phyloP scores from a whole-genome alignment of 2,888 invertebrate species.

The Campaea margaritaria region DNA sequence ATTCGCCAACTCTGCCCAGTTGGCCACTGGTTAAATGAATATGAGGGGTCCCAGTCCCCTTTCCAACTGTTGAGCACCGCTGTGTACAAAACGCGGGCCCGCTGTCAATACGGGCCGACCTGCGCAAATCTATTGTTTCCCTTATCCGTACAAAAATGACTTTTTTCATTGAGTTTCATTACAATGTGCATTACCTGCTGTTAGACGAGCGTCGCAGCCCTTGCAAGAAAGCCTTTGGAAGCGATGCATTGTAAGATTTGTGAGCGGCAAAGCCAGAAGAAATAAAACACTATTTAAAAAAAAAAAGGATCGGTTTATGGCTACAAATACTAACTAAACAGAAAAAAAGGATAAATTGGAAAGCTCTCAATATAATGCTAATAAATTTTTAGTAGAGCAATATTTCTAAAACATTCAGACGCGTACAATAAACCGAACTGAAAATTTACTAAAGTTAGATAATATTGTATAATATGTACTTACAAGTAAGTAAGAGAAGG shows the following conservation, averaged over 20 bases:
- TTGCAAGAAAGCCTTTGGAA: constrained; percentile 21
- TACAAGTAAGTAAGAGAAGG: no score
- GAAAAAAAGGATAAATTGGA: no score
- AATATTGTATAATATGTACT: no score
- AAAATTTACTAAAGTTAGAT: no score
- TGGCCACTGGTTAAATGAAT: not conserved
- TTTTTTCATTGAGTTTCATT: constrained; percentile 46
- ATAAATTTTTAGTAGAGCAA: no score
- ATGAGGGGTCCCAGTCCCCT: not conserved
- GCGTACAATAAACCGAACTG: no score
- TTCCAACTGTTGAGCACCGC: constrained; percentile 43
- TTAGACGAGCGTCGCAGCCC: constrained; percentile 22
- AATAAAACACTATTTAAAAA: no score
- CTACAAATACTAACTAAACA: no score
- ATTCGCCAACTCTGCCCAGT: constrained; percentile 5
- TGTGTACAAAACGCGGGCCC: constrained; percentile 46
- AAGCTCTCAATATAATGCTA: no score
- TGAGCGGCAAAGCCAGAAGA: no score
- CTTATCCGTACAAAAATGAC: constrained; percentile 47
- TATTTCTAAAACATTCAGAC: no score
- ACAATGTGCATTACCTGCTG: constrained; percentile 59
- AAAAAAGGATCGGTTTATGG: no score
- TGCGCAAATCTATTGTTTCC: constrained; percentile 60
- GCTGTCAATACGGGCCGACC: constrained; percentile 52
- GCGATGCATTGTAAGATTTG: not conserved